Evolutionary conservation across 2,888 invertebrate genomes (phyloP), one percentile per base, ranked within the genome.

Genomic region (Toxonevra muliebris): DNA sequence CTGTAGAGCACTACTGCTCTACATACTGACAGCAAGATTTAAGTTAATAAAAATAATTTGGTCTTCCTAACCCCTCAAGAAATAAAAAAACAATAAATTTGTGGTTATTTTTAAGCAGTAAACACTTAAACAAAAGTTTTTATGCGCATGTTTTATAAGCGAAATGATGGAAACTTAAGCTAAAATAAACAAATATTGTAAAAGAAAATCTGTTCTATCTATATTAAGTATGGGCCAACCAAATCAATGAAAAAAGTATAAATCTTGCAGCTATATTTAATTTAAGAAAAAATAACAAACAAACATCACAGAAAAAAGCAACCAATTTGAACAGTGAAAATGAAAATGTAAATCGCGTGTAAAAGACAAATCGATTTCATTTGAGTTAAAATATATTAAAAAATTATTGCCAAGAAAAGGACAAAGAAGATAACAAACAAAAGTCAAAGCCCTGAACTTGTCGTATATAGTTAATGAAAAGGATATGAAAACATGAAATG

Each of bases 401-500:
- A 57, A 15, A 13, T 57, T 2, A 30, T 30, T 30, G 30, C 30
- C 2, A 2, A 30, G 3, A 30, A 30, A 30, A 4, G 30, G 30
- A 30, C 2, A 7, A 30, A 4, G 48, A 48, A 48, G 17, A 19
- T 12, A 53, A 12, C 42, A 41, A 61, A 19, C 4, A 50, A 40
- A 64, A 64, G 50, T 64, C 64, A 50, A 42, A 64, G 57, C 58
- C 42, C 54, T 54, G 60, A 66, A 66, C 65, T 54, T 61, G 54
- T 60, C 10, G 13, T 3, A 48, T n/a, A 9, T 19, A 45, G 5
- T 20, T 17, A 20, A 30, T 8, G 11, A 41, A 57, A 8, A 52
- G 48, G 67, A 66, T 72, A 57, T 65, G 69, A 45, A 73, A 68
- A 68, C 58, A 69, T 61, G 59, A 63, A 60, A 63, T 12, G 58